Evolutionary conservation across 1,140 invertebrate genomes (phyloP).

Genomic region (Pseudomyrmex dendroicus): DNA sequence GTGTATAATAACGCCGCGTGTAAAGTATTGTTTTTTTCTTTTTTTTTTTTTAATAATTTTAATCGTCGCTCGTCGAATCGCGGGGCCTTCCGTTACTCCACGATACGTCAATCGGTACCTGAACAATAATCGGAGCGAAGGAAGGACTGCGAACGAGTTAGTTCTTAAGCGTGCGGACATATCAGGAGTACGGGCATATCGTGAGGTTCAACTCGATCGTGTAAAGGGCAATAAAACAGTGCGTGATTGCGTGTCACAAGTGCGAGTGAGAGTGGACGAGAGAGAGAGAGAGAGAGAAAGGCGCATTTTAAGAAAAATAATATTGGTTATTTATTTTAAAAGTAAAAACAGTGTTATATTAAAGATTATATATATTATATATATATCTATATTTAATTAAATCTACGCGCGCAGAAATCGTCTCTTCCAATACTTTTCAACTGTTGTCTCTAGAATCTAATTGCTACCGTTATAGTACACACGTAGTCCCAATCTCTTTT

Average conservation of each 20-base stretch:
- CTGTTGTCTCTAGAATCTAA: slow-evolving; percentile 64
- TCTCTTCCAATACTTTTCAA: slow-evolving; percentile 74
- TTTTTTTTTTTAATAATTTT: slow-evolving; percentile 18
- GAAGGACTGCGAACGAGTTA: slow-evolving; percentile 76
- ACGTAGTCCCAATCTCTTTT: slow-evolving; percentile 37
- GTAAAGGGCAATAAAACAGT: slow-evolving; percentile 56
- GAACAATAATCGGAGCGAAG: slow-evolving; percentile 72
- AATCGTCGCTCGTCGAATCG: slow-evolving; percentile 40
- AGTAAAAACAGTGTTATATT: slow-evolving; percentile 73
- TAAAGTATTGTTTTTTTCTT: neutral
- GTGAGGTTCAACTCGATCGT: slow-evolving; percentile 66
- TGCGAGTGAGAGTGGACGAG: neutral
- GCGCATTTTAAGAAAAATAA: slow-evolving; percentile 71
- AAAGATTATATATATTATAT: slow-evolving; percentile 59
- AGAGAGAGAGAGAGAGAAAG: slow-evolving; percentile 35
- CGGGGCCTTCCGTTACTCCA: slow-evolving; percentile 57
- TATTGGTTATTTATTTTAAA: slow-evolving; percentile 78
- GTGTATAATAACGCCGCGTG: slow-evolving; percentile 60
- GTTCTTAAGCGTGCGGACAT: slow-evolving; percentile 77
- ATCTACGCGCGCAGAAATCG: slow-evolving; percentile 54
- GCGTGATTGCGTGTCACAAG: slow-evolving; percentile 30
- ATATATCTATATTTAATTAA: neutral
- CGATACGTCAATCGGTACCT: slow-evolving; percentile 80
- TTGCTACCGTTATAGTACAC: slow-evolving; percentile 44
- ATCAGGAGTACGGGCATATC: slow-evolving; percentile 81